phyloP scores from a whole-genome alignment of 2,888 invertebrate species.

The Choristoneura rosaceana region DNA sequence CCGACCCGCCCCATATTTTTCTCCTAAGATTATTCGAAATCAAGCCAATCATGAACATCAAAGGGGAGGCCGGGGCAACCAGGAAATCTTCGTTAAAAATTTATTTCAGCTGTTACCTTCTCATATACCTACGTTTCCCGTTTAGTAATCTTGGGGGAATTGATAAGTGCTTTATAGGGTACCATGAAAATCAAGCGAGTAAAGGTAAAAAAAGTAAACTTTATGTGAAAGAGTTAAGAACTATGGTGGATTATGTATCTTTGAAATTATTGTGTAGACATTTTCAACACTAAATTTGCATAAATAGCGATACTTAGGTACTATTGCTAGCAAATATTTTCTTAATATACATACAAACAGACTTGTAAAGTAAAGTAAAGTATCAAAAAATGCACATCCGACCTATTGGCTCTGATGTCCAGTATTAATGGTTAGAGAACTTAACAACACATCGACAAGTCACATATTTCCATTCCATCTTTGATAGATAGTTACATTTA shows the following conservation, averaged over 20 bases:
- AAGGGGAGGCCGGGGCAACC: slow-evolving; percentile 52
- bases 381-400: no score
- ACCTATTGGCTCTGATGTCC: no score
- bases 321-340: no score
- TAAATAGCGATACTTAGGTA: no score
- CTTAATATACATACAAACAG: no score
- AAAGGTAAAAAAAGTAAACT: not conserved
- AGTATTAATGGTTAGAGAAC: no score
- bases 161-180: slow-evolving; percentile 28
- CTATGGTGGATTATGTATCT: not conserved
- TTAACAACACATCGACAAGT: no score
- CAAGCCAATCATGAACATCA: slow-evolving; percentile 68
- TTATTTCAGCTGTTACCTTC: slow-evolving; percentile 47
- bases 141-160: slow-evolving; percentile 24
- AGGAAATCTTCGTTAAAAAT: slow-evolving; percentile 59
- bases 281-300: no score
- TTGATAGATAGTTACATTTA: no score
- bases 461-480: no score
- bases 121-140: slow-evolving; percentile 15
- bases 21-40: slow-evolving; percentile 65
- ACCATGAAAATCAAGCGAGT: not conserved
- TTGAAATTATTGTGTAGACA: no score
- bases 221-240: not conserved
- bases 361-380: no score
- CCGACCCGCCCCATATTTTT: slow-evolving; percentile 55